Evolutionary conservation across 2,888 invertebrate genomes (phyloP), one percentile per base, ranked within the genome.

Genomic region (Celastrina argiolus): DNA sequence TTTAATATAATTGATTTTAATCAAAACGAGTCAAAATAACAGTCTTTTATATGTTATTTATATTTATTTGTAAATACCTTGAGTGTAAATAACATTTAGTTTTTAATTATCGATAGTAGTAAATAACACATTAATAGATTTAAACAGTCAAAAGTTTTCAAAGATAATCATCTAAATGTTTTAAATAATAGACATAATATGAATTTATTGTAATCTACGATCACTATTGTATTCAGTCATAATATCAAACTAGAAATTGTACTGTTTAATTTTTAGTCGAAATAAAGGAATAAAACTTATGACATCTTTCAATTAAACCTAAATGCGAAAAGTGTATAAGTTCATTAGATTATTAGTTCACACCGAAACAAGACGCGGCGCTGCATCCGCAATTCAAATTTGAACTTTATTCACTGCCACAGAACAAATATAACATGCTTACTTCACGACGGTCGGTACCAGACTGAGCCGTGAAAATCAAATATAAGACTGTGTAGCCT

Each of bases 61-160:
- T 61, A 51, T 65, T 31, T 65, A 59, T 63, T 59, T 66, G 64
- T 63, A 59, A 70, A 65, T 69, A 65, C 41, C 36, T 66, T 59
- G 14, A 64, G 18, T 65, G 59, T 42, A 65, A 58, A 65, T 65
- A 65, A 58, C 31, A 51, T 59, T 59, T 58, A 65, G 41, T 28
- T 65, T 51, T 39, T 59, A 59, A 59, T 59, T 59, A 59, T 59
- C 34, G 34, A 34, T 59, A 34, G 36, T 36, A 51, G 51, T 51
- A 51, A 51, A 56, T 61, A 61, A 61, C 61, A 61, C 39, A 61
- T 18, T 36, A 12, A 59, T 61, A 36, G 61, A 61, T 61, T 61
- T 39, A 36, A 61, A 61, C 61, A 61, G 36, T 39, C 36, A 61
- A 61, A 34, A 39, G 22, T 39, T 61, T 36, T 61, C 36, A 61